Base-by-base conservation (phyloP, 2,113 vertebrate genomes). In the Bothrops jararaca region DNA sequence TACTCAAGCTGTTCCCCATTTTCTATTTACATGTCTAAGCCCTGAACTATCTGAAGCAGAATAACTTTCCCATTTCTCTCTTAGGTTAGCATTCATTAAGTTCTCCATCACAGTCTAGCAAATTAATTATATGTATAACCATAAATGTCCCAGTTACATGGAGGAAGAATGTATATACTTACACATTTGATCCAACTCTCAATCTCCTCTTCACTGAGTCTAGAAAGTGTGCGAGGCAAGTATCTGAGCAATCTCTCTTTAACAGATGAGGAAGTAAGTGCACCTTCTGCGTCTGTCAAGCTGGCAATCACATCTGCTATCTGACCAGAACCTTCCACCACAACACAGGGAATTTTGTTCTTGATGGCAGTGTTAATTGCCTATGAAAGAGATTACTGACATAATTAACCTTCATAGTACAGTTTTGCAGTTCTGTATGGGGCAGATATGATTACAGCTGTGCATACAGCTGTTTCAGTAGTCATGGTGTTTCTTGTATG, bases 321-420 rank as follows among this genome's bases (percentile, higher is more conserved):
- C 89, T 98, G 97, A 1, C 98, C 98, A 0, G 98, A 98, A 89
- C 98, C 98, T 45, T 98, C 98, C 89, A 98, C 98, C 85, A 98
- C 98, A n/a, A 98, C 97, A 0, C 98, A 98, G 1, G 98, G 98
- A 2, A 98, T 98, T 94, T 98, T 98, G 88, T 97, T 98, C 92
- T 98, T 98, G 95, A 98, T 94, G 52, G 98, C 97, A 34, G 97
- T 96, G 0, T 98, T 97, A 95, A 98, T 98, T 87, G 98, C 98
- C 98, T 98, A 15, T 2, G 34, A 57, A 93, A 86, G 15, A 53
- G 26, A 89, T 90, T 11, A 95, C 3, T 69, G 10, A 22, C 8
- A 90, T 1, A 93, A 9, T 39, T 15, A 23, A 23, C 0, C 18
- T 18, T 20, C 0, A 26, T 5, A 6, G 7, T 58, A 29, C 29